phyloP scores from a whole-genome alignment of 2,888 invertebrate species.

The Drosophila colorata region DNA sequence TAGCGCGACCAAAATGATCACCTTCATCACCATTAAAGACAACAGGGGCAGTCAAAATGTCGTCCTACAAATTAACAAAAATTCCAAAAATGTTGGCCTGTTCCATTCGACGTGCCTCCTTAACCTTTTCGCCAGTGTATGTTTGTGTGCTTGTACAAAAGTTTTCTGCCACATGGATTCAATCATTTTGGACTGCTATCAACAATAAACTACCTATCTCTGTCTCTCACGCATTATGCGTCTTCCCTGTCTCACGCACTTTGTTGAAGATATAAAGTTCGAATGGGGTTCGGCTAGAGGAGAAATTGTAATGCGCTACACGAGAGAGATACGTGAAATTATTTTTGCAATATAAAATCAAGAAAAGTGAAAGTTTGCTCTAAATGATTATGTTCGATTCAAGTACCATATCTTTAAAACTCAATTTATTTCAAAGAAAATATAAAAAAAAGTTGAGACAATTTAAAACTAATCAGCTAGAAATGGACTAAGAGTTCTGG shows the following conservation, averaged over 20 bases:
- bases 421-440: no score
- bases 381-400: no score
- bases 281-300: conserved; percentile 16
- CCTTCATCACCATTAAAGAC: conserved; percentile 52
- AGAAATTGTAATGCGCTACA: conserved; percentile 25
- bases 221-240: conserved; percentile 2
- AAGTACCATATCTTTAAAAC: no score
- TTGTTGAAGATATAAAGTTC: background rate
- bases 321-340: no score
- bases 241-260: conserved; percentile 24
- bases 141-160: conserved; percentile 9
- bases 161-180: conserved; percentile 62
- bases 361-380: no score
- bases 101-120: conserved; percentile 58
- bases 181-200: conserved; percentile 70
- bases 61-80: conserved; percentile 80
- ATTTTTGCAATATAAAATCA: no score
- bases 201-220: conserved; percentile 39
- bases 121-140: conserved; percentile 23
- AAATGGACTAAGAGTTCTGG: no score
- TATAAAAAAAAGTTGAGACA: no score
- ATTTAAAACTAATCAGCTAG: no score
- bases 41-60: conserved; percentile 78
- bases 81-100: conserved; percentile 67
- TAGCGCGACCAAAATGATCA: conserved; percentile 30